A percentile compares a stretch with the other conserved stretches of the same genome.
phyloP scores from a whole-genome alignment of 2,113 vertebrate species.

The Poeciliopsis prolifica region DNA sequence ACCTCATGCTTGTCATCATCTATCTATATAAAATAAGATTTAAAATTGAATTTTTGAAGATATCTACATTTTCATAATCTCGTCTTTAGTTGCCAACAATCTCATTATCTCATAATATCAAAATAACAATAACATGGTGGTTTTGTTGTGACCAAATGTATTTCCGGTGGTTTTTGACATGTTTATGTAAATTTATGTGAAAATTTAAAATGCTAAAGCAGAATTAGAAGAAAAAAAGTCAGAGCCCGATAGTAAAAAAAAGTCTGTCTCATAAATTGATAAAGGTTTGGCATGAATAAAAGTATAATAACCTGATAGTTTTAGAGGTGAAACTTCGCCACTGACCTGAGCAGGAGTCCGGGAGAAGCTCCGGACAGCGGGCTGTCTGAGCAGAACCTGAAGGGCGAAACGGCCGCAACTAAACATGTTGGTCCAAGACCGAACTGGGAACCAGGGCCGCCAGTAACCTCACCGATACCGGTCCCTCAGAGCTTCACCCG shows the following conservation, averaged over 20 bases:
- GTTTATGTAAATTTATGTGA: background rate
- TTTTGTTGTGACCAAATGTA: too few species aligned
- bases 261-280: background rate
- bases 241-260: background rate
- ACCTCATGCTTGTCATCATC: too few species aligned
- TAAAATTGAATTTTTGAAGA: too few species aligned
- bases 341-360: constrained; percentile 63
- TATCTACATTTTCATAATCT: too few species aligned
- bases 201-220: background rate
- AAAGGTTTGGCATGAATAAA: background rate
- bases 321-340: background rate
- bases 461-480: accelerated
- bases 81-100: too few species aligned
- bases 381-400: constrained; percentile 50
- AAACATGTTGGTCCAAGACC: constrained; percentile 60
- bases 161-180: too few species aligned
- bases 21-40: too few species aligned
- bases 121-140: too few species aligned
- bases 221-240: too few species aligned
- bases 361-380: constrained; percentile 49
- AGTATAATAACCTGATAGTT: too few species aligned
- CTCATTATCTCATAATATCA: too few species aligned
- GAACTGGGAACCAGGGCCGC: background rate
- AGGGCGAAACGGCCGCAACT: constrained; percentile 67
- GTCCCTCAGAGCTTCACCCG: background rate